phyloP scores from a whole-genome alignment of 2,113 vertebrate species.

The Ictalurus punctatus region DNA sequence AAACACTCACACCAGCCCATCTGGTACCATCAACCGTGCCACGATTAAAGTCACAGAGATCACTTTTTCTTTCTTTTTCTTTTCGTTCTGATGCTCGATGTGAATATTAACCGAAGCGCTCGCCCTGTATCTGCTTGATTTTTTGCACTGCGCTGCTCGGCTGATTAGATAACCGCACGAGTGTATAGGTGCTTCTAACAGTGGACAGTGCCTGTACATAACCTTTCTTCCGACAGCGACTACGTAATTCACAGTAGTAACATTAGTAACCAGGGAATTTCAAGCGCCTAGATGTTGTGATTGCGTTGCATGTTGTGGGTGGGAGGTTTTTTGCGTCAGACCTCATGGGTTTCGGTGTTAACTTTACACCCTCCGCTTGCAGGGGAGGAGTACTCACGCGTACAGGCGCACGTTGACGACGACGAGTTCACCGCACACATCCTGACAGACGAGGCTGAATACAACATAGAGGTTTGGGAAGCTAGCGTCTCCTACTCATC shows the following conservation, averaged over 20 bases:
- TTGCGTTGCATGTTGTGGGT: neutral
- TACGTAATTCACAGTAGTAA: neutral
- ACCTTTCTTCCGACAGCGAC: neutral
- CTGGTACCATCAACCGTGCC: too few species aligned
- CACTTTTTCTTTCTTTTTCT: too few species aligned
- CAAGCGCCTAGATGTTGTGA: neutral
- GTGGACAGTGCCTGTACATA: neutral
- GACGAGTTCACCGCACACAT: slow-evolving; percentile 88
- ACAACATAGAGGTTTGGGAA: slow-evolving; percentile 84
- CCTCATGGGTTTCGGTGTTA: neutral
- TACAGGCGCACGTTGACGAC: slow-evolving; percentile 89
- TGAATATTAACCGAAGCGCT: too few species aligned
- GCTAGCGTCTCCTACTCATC: neutral
- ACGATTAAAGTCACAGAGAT: too few species aligned
- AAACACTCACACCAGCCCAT: too few species aligned
- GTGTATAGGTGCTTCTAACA: too few species aligned
- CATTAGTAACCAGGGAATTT: neutral
- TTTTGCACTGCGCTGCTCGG: too few species aligned
- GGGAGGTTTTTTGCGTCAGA: neutral
- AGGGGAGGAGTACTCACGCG: slow-evolving; percentile 92
- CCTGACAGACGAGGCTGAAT: slow-evolving; percentile 84
- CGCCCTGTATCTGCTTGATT: too few species aligned
- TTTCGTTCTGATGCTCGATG: too few species aligned
- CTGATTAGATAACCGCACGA: too few species aligned
- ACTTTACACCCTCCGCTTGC: slow-evolving; percentile 19